These are phyloP conservation scores for Oscheius sp. DNA, from an alignment of 2,888 invertebrate genomes.

Conservation along the genomic window DNA sequence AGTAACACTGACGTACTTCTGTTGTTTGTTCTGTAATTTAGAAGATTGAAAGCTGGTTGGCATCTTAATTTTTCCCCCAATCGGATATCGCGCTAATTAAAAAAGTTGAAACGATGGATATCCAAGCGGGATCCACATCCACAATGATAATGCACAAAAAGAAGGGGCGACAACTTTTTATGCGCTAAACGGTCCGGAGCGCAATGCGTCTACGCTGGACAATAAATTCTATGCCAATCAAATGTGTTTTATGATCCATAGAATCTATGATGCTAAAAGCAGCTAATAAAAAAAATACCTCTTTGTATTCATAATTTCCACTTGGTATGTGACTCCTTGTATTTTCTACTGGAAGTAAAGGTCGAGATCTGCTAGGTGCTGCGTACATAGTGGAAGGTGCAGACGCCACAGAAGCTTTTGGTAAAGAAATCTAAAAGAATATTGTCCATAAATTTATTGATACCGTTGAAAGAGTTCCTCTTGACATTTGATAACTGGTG, in stretches of 20 bases:
- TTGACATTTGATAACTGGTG: no score
- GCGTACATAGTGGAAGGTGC: constrained; percentile 13
- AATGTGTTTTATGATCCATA: not conserved
- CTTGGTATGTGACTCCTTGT: no score
- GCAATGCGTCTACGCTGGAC: not conserved
- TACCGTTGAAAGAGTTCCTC: not conserved
- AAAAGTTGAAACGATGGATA: not conserved
- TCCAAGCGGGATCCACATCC: constrained; percentile 14
- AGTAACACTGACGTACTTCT: not conserved
- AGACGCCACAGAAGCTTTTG: constrained; percentile 5
- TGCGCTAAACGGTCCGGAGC: constrained; percentile 27
- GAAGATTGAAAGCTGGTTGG: no score
- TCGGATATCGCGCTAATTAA: not conserved
- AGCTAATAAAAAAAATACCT: constrained; percentile 18
- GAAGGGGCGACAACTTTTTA: constrained; percentile 32
- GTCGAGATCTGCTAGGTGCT: no score
- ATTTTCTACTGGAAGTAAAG: no score
- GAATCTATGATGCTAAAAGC: not conserved
- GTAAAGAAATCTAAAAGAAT: not conserved
- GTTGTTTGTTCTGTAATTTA: constrained; percentile 7
- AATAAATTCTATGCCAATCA: no score
- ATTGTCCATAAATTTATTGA: not conserved
- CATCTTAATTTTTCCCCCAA: not conserved
- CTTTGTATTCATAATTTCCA: not conserved
- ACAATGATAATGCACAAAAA: constrained; percentile 28